These are phyloP conservation scores for Hyaena hyaena DNA, from an alignment of 2,113 vertebrate species.

Conservation along the genomic window DNA sequence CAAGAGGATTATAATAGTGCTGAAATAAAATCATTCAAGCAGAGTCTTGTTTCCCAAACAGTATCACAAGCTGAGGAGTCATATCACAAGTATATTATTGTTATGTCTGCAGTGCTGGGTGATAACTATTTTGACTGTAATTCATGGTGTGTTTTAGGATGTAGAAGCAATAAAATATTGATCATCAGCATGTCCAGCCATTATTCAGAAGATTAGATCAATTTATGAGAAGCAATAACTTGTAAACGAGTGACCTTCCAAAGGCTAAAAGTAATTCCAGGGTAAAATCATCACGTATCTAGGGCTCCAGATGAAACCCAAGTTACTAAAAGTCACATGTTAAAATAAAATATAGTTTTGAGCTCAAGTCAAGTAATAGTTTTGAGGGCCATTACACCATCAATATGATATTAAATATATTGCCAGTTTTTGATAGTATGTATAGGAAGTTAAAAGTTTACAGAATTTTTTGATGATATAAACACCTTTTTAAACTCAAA, in stretches of 20 bases:
- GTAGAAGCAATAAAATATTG: slow-evolving; percentile 83
- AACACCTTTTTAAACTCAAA: neutral
- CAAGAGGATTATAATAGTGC: slow-evolving; percentile 76
- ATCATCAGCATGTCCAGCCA: slow-evolving; percentile 72
- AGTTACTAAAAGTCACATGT: slow-evolving; percentile 58
- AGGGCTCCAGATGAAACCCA: neutral
- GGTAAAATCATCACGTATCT: neutral
- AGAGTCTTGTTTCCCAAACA: slow-evolving; percentile 81
- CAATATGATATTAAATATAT: slow-evolving; percentile 58
- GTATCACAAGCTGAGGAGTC: slow-evolving; percentile 75
- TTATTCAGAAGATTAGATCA: slow-evolving; percentile 82
- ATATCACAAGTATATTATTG: slow-evolving; percentile 77
- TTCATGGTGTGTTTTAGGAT: slow-evolving; percentile 73
- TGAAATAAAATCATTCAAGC: slow-evolving; percentile 82
- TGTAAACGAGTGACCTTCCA: slow-evolving; percentile 74
- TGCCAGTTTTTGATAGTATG: slow-evolving; percentile 8
- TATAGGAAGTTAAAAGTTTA: neutral
- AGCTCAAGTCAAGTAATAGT: neutral
- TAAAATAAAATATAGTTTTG: slow-evolving; percentile 55
- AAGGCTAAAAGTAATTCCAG: slow-evolving; percentile 56
- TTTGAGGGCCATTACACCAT: neutral
- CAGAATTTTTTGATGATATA: neutral
- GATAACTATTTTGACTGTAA: slow-evolving; percentile 77
- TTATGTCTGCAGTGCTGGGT: slow-evolving; percentile 35
- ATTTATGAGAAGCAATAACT: slow-evolving; percentile 81